These are phyloP conservation scores for Kuschelorhynchus macadamiae DNA, from an alignment of 2,888 invertebrate species.

Conservation along the genomic window DNA sequence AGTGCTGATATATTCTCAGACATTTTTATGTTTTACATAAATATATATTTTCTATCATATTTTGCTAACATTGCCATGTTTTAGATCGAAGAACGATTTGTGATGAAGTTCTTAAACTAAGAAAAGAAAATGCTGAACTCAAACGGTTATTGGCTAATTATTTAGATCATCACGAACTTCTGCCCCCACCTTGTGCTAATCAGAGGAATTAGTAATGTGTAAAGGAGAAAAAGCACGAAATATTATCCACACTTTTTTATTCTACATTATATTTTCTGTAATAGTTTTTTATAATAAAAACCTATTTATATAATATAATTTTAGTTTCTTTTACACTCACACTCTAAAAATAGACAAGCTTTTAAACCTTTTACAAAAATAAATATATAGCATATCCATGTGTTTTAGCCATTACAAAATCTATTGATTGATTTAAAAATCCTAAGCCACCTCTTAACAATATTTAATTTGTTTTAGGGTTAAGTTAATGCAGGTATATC, in stretches of 20 bases:
- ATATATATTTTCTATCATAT: too few relatives aligned
- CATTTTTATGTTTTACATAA: too few relatives aligned
- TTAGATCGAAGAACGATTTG: constrained; percentile 78
- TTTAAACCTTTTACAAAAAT: too few relatives aligned
- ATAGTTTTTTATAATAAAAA: constrained; percentile 1
- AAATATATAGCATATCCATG: too few relatives aligned
- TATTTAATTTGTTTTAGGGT: too few relatives aligned
- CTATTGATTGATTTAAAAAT: too few relatives aligned
- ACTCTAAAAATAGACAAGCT: background rate
- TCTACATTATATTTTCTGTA: constrained; percentile 14
- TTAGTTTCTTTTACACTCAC: background rate
- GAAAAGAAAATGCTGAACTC: constrained; percentile 79
- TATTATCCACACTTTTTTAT: background rate
- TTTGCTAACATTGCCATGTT: too few relatives aligned
- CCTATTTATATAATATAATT: background rate
- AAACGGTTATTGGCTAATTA: constrained; percentile 77
- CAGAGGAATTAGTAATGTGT: constrained; percentile 11
- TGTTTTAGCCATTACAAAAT: too few relatives aligned
- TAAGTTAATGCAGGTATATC: too few relatives aligned
- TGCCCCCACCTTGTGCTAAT: constrained; percentile 57
- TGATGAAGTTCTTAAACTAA: constrained; percentile 75
- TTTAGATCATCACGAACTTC: constrained; percentile 58
- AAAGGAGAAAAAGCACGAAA: background rate
- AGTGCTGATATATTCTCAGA: too few relatives aligned
- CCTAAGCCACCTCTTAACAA: too few relatives aligned